These are phyloP conservation scores for Seira ritae DNA, from an alignment of 2,888 invertebrate genomes.

Conservation along the genomic window DNA sequence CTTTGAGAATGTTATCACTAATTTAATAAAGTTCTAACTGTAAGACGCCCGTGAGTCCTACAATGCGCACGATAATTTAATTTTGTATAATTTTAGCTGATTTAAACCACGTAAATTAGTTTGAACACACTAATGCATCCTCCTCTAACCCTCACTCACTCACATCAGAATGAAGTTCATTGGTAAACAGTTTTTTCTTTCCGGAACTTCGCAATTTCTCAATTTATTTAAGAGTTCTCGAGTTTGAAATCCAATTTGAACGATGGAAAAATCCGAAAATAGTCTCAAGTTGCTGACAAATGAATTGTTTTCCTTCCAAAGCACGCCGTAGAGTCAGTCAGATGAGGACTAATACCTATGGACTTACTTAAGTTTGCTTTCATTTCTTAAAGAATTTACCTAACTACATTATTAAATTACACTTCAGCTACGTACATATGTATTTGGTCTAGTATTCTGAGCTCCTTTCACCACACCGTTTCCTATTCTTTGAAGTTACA, in stretches of 20 bases:
- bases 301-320: neutral
- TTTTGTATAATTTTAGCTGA: neutral
- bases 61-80: neutral
- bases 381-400: neutral
- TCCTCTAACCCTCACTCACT: no score
- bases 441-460: neutral
- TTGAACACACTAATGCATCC: neutral
- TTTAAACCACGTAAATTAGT: conserved; percentile 1
- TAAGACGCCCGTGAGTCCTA: no score
- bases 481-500: no score
- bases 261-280: neutral
- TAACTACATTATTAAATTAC: neutral
- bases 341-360: neutral
- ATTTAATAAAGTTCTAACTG: no score
- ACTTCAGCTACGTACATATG: no score
- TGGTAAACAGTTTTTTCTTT: neutral
- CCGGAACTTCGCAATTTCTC: neutral
- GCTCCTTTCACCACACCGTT: neutral
- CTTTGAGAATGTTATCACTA: no score
- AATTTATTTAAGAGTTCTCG: neutral
- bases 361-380: neutral
- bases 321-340: neutral
- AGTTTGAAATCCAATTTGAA: neutral
- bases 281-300: neutral
- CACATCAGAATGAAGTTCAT: neutral